Percentiles rank a stretch among this genome's conserved stretches.
phyloP scores from a whole-genome alignment of 2,888 invertebrate species.

The Synanthedon vespiformis region DNA sequence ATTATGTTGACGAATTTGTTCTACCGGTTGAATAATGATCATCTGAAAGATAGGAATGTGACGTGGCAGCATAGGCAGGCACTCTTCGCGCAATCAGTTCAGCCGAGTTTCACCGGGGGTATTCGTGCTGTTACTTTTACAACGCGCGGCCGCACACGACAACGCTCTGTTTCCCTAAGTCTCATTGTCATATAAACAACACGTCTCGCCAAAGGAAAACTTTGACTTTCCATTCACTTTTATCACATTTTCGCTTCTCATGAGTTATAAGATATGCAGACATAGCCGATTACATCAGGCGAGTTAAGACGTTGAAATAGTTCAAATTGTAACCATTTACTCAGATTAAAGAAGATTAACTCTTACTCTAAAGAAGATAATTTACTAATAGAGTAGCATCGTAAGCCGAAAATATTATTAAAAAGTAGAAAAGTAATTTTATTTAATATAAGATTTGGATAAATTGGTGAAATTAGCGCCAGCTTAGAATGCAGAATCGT shows the following conservation, averaged over 20 bases:
- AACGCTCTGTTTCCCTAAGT: constrained; percentile 66
- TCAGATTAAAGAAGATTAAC: no score
- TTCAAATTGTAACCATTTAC: no score
- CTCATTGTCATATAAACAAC: constrained; percentile 50
- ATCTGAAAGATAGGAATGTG: constrained; percentile 46
- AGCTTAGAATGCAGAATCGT: no score
- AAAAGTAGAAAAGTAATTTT: no score
- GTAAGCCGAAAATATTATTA: no score
- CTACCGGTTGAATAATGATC: constrained; percentile 27
- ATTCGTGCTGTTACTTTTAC: constrained; percentile 68
- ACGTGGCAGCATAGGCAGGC: constrained; percentile 28
- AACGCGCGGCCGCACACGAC: constrained; percentile 65
- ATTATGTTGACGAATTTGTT: background rate
- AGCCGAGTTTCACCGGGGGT: constrained; percentile 66
- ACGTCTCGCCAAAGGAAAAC: constrained; percentile 39
- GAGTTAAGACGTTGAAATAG: no score
- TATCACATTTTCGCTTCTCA: background rate
- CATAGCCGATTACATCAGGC: no score
- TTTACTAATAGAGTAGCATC: no score
- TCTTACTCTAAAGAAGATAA: no score
- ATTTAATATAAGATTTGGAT: no score
- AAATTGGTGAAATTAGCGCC: no score
- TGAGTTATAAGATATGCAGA: no score
- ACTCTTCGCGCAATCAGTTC: constrained; percentile 49
- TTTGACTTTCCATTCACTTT: constrained; percentile 50